Evolutionary conservation across 2,797 vertebrate species (phyloP), one percentile per base, ranked within the genome.

Genomic region (Muraenolepis orangiensis): DNA sequence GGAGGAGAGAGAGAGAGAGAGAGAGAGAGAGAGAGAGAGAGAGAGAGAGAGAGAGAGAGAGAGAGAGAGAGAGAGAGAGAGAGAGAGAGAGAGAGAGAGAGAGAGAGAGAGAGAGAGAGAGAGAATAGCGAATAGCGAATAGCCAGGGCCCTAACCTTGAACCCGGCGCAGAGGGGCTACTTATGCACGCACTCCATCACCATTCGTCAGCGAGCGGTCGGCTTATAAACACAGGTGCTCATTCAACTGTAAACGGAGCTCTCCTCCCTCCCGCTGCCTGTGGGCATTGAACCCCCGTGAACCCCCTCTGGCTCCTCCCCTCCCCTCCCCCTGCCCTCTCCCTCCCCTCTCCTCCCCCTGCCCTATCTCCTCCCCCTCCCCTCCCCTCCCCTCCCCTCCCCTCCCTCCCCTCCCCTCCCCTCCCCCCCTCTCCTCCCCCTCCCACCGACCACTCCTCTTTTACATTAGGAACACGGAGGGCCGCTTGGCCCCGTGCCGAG

Each of bases 61-160:
- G 38, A 40, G 38, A 40, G 38, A 40, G 38, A 40, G 4, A 34
- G 32, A 34, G 32, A 7, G 3, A 34, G 7, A 34, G 32, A 34
- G 3, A 34, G 32, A 34, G 32, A 34, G 3, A 38, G 36, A 38
- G 36, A 38, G 2, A 34, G 32, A 34, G 32, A 34, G 3, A 34
- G 32, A 34, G 32, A 34, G 3, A 12, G 36, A 14, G 16, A 32
- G 66, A 34, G 1, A 69, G 64, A 66, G 69, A 69, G 29, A 61
- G 69, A 20, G 28, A 28, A 31, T 36, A 30, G 6, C 40, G 26
- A 32, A 42, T 23, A 23, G 29, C 4, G 40, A 38, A 28, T 76
- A 72, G 75, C 75, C 34, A 18, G 68, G 72, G 75, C 73, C 74
- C 77, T 76, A 81, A 81, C 82, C 86, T 86, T 91, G 82, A 87